These are phyloP conservation scores for Tursiops truncatus DNA, from an alignment of 2,113 vertebrate genomes.

Conservation along the genomic window DNA sequence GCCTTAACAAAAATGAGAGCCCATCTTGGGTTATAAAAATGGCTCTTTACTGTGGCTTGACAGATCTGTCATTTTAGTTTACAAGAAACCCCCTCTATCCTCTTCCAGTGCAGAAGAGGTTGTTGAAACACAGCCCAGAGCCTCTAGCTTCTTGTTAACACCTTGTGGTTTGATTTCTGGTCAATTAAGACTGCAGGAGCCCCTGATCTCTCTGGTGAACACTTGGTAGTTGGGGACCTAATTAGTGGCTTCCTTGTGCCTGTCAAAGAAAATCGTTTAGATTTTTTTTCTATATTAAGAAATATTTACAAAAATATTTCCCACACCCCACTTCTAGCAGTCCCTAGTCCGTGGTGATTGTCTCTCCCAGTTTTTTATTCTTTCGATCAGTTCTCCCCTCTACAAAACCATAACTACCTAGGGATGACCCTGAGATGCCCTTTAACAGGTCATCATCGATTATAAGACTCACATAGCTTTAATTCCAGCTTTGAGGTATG, in stretches of 20 bases:
- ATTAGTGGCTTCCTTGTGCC: neutral
- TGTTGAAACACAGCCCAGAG: neutral
- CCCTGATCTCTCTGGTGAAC: neutral
- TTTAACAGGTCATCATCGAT: neutral
- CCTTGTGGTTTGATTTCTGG: constrained; percentile 6
- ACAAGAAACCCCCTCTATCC: neutral
- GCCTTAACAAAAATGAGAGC: neutral
- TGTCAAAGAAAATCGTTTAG: neutral
- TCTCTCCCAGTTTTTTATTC: neutral
- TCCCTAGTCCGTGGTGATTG: neutral
- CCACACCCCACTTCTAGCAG: neutral
- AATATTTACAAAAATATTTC: neutral
- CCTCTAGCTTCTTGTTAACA: neutral
- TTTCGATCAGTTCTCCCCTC: neutral
- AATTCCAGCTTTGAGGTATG: neutral
- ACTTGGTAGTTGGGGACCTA: neutral
- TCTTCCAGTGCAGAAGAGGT: neutral
- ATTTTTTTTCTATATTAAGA: neutral
- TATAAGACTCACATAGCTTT: neutral
- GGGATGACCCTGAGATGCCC: neutral
- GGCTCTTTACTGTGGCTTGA: neutral
- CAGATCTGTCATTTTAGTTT: neutral
- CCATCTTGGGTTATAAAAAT: neutral
- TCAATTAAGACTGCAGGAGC: neutral
- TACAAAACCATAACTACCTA: neutral